Base-by-base conservation (phyloP, 92 coral and sea anemone genomes). In the Muricea muricata region DNA sequence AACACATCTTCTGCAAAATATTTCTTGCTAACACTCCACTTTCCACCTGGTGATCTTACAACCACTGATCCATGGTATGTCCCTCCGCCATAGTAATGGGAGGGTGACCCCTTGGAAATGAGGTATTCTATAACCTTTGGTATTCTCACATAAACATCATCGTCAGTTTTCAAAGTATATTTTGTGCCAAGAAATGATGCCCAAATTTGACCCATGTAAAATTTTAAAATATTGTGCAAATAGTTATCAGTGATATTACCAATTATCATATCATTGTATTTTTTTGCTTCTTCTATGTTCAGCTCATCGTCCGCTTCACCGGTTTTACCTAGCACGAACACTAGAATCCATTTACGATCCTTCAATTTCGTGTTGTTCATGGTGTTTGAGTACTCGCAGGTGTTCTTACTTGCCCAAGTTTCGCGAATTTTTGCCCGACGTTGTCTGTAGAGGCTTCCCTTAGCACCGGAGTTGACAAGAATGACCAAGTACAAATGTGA, bases 21-120 rank as follows among this genome's bases (percentile, higher is more conserved):
- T 68, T 74, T 66, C 26, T 83, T 83, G 72, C 91, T 88, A 0
- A 88, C 32, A 17, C 89, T 71, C 91, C 91, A 88, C 70, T 88
- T 88, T 5, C 80, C 83, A 11, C 74, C 73, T 0, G 84, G 70
- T 25, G 34, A 31, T 21, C 91, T 60, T 21, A 35, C 80, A 14
- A 88, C 91, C 17, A 8, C 61, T 33, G 75, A 66, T 33, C 41
- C 37, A 20, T 0, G 25, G 55, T 84, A 84, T 6, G 79, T 65
- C 10, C 72, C 75, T 0, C 92, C 92, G 50, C 89, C 92, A 42
- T 89, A 89, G 21, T 78, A 89, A 17, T 60, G 63, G 4, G 33
- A 15, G 34, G 86, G 89, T 37, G 20, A 76, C 10, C 50, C 28
- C 20, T 84, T 31, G 12, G 20, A 15, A 5, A 23, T 67, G 32